Base-by-base conservation (phyloP, 2,113 vertebrate genomes). In the Trichechus manatus region DNA sequence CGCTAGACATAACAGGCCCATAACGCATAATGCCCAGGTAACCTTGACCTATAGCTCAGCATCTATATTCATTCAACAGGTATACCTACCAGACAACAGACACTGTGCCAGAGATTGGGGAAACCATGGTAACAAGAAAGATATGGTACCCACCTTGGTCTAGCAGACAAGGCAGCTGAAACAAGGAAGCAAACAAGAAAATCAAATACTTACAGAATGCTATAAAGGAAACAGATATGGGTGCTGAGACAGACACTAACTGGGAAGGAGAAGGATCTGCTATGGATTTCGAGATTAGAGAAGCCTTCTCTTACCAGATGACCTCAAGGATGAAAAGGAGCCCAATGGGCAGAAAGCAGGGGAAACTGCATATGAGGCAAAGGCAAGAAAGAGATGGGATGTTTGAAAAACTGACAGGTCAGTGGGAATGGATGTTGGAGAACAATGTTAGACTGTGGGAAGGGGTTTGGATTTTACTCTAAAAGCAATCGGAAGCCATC, bases 21-120 rank as follows among this genome's bases (percentile, higher is more conserved):
- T 84, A 0, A 92, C 1, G 22, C 31, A 61, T n/a, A 56, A 50
- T 33, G 50, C 11, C 22, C 63, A 84, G 14, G 22, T 42, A 66
- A 94, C 36, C 61, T 19, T 82, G 82, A 44, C 56, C 47, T 74
- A 36, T 6, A 56, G 50, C 64, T 56, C 20, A 20, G 29, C 59
- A 91, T 70, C 39, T 90, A 92, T 74, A 87, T 50, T 93, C 64
- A 82, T 88, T 89, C 66, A 81, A 42, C 20, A 31, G 42, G 6
- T 56, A 11, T 8, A 75, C 31, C 66, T 88, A 47, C 47, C 80
- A n/a, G n/a, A 74, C n/a, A 23, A 66, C 22, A 91, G 53, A 42
- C 39, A 84, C 27, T 70, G 23, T 79, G 25, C 33, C 44, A 47
- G n/a, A 31, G 7, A 85, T 80, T 94, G 23, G 87, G 63, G 70